A percentile compares a stretch with the other conserved stretches of the same genome.
Evolutionary conservation across 1,140 invertebrate species (phyloP).

Genomic region (Drosophila sp.): DNA sequence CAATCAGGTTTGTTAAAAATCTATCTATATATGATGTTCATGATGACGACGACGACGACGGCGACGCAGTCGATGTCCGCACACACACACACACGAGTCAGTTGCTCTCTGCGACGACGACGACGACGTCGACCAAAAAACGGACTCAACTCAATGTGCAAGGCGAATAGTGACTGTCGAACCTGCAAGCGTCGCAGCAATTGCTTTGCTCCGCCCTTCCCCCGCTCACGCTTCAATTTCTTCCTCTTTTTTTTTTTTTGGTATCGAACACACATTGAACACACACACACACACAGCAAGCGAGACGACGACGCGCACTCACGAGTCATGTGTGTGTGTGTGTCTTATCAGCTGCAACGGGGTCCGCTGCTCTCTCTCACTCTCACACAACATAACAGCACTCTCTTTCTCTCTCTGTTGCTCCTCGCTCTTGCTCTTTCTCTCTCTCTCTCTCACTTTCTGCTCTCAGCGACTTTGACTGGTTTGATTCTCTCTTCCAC

Average conservation of each 20-base stretch:
- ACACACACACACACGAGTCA: constrained; percentile 49
- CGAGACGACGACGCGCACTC: constrained; percentile 14
- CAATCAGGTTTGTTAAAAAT: constrained; percentile 83
- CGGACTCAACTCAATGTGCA: constrained; percentile 30
- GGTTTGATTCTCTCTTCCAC: constrained; percentile 44
- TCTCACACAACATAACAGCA: constrained; percentile 16
- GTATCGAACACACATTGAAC: constrained; percentile 82
- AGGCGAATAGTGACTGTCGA: constrained; percentile 31
- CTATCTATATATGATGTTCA: constrained; percentile 83
- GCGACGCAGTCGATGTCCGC: constrained; percentile 79
- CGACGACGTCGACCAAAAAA: constrained; percentile 24
- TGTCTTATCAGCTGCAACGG: constrained; percentile 74
- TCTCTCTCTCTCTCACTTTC: constrained; percentile 13
- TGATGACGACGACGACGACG: constrained; percentile 72
- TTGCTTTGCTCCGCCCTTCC: constrained; percentile 23
- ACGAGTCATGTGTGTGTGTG: constrained; percentile 40
- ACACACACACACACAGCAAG: constrained; percentile 28
- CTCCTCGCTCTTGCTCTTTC: constrained; percentile 16
- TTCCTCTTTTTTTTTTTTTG: constrained; percentile 70
- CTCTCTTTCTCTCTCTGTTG: constrained; percentile 19
- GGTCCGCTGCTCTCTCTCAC: constrained; percentile 39
- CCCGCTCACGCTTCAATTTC: constrained; percentile 22
- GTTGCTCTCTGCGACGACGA: not conserved
- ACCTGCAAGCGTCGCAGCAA: constrained; percentile 37
- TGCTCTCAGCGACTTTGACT: constrained; percentile 1